Conservation (phyloP, 2,797 vertebrate species). For the Anas capensis region DNA sequence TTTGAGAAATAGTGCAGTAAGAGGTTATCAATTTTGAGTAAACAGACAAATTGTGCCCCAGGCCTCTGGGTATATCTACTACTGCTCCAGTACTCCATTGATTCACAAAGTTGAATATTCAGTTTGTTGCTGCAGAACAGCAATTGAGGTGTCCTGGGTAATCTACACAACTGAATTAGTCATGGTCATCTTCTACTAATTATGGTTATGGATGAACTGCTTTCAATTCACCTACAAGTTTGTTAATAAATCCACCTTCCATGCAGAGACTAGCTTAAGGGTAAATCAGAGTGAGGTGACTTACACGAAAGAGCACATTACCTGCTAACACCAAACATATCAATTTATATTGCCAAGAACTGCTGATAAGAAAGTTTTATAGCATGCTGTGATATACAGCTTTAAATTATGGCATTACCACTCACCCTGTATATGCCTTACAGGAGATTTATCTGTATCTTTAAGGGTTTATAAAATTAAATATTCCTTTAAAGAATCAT, state of each 20-base stretch:
- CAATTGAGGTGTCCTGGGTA: not conserved
- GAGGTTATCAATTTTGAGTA: slow-evolving; percentile 14
- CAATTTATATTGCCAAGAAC: not conserved
- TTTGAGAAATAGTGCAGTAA: slow-evolving; percentile 32
- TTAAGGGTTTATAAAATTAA: not conserved
- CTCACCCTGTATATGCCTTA: not conserved
- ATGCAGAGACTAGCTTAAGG: not conserved
- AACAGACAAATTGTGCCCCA: slow-evolving; percentile 12
- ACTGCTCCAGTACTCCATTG: not conserved
- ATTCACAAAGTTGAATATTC: slow-evolving; percentile 12
- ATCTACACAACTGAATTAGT: slow-evolving; percentile 44
- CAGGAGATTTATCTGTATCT: not conserved
- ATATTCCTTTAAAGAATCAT: not conserved
- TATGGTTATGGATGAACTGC: not conserved
- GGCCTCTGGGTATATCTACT: not conserved
- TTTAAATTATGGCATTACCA: slow-evolving; percentile 7
- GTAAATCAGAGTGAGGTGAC: not conserved
- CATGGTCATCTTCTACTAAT: not conserved
- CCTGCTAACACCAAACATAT: not conserved
- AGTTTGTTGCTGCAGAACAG: not conserved
- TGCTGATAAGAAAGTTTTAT: slow-evolving; percentile 1
- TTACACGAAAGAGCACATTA: not conserved
- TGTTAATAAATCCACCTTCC: not conserved
- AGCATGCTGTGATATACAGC: not conserved
- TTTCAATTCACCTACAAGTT: slow-evolving; percentile 8